Percentiles rank a stretch among this genome's conserved stretches.
Conservation (phyloP, 2,888 invertebrate genomes). For the Drosophila longiperda region DNA sequence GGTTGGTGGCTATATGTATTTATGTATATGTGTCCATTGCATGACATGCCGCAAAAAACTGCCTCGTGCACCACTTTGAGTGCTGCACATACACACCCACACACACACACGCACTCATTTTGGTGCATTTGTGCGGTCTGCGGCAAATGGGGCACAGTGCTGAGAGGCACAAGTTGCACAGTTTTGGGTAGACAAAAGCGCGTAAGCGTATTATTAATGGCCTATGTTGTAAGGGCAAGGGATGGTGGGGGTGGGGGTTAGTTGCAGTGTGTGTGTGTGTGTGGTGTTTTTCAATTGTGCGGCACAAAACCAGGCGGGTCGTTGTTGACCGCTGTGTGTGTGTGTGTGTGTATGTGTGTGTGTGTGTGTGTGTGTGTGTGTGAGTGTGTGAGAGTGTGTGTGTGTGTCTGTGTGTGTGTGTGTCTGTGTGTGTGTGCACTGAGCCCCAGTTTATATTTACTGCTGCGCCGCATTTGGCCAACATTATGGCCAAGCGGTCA, state of each 20-base stretch:
- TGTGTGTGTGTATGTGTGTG: background rate
- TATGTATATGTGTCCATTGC: conserved; percentile 12
- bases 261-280: background rate
- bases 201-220: conserved; percentile 80
- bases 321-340: conserved; percentile 6
- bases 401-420: conserved; percentile 1
- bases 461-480: conserved; percentile 57
- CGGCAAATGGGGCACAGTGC: conserved; percentile 19
- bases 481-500: conserved; percentile 35
- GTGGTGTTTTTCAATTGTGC: conserved; percentile 56
- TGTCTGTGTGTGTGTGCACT: background rate
- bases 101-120: conserved; percentile 13
- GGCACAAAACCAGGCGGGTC: conserved; percentile 42
- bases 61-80: conserved; percentile 31
- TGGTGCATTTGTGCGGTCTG: conserved; percentile 48
- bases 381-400: background rate
- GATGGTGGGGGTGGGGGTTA: background rate
- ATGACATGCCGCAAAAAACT: conserved; percentile 50
- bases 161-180: conserved; percentile 11
- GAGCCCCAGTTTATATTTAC: conserved; percentile 62
- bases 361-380: background rate
- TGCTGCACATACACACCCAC: conserved; percentile 23
- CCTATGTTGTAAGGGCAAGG: conserved; percentile 10
- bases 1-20: background rate
- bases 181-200: conserved; percentile 69